phyloP scores from a whole-genome alignment of 2,797 vertebrate species.

The Nothura maculosa region DNA sequence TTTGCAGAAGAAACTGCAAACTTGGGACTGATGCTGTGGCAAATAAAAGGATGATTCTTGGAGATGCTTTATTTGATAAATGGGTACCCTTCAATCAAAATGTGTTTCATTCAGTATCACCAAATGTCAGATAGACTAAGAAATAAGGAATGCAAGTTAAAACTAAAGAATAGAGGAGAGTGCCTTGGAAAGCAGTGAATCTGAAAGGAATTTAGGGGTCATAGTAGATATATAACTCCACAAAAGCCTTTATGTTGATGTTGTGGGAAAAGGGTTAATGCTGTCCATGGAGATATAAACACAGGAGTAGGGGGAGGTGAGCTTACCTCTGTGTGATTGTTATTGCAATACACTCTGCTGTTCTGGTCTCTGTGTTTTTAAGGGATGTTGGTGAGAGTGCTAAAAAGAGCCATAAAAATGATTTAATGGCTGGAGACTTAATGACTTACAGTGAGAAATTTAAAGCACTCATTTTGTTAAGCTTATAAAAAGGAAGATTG shows the following conservation, averaged over 20 bases:
- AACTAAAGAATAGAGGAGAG: background rate
- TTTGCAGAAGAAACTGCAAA: background rate
- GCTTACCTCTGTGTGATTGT: background rate
- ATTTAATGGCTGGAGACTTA: conserved; percentile 51
- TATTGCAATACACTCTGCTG: background rate
- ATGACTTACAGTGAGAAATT: conserved; percentile 47
- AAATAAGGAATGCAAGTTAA: background rate
- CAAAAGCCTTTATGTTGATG: background rate
- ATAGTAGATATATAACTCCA: background rate
- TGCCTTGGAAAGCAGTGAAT: background rate
- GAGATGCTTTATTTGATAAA: conserved; percentile 15
- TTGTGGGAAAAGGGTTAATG: conserved; percentile 32
- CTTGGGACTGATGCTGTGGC: background rate
- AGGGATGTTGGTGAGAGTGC: background rate
- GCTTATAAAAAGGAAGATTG: conserved; percentile 54
- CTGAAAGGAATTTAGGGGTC: conserved; percentile 33
- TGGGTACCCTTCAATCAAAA: conserved; percentile 14
- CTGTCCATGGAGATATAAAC: conserved; percentile 6
- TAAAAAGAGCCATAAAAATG: conserved; percentile 53
- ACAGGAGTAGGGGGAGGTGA: conserved; percentile 10
- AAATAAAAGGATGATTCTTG: background rate
- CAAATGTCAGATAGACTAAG: background rate
- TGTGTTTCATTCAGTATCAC: background rate
- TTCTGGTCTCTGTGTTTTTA: conserved; percentile 23
- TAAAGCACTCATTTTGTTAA: conserved; percentile 49